Evolutionary conservation across 2,888 invertebrate genomes (phyloP).

Genomic region (Cantharis rustica): DNA sequence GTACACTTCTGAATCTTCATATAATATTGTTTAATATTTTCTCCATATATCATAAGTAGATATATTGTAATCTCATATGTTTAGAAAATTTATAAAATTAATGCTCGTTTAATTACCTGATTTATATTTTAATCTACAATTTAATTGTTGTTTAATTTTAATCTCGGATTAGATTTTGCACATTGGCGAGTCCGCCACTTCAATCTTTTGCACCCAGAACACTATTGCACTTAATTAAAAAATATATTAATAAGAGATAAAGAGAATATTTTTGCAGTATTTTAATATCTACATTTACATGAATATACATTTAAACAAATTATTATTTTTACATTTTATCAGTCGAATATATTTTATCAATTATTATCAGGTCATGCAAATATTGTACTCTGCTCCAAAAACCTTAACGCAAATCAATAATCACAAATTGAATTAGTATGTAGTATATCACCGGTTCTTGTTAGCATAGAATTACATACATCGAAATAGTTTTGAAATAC

Average conservation of each 20-base stretch:
- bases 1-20: background rate
- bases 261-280: slow-evolving; percentile 30
- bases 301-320: slow-evolving; percentile 47
- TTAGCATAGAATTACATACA: background rate
- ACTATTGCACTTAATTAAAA: background rate
- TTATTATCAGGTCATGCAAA: slow-evolving; percentile 19
- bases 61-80: too few relatives aligned
- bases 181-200: too few relatives aligned
- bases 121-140: too few relatives aligned
- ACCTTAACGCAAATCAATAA: slow-evolving; percentile 13
- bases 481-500: slow-evolving; percentile 1
- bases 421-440: slow-evolving; percentile 16
- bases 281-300: slow-evolving; percentile 46
- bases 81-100: too few relatives aligned
- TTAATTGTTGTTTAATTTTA: too few relatives aligned
- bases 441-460: background rate
- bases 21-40: background rate
- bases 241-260: background rate
- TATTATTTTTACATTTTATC: slow-evolving; percentile 41
- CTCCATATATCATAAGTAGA: too few relatives aligned
- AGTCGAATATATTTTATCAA: slow-evolving; percentile 36
- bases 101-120: too few relatives aligned
- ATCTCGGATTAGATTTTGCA: too few relatives aligned
- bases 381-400: slow-evolving; percentile 20
- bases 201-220: background rate